These are phyloP conservation scores for Sesia bembeciformis DNA, from an alignment of 2,888 invertebrate genomes.

Conservation along the genomic window DNA sequence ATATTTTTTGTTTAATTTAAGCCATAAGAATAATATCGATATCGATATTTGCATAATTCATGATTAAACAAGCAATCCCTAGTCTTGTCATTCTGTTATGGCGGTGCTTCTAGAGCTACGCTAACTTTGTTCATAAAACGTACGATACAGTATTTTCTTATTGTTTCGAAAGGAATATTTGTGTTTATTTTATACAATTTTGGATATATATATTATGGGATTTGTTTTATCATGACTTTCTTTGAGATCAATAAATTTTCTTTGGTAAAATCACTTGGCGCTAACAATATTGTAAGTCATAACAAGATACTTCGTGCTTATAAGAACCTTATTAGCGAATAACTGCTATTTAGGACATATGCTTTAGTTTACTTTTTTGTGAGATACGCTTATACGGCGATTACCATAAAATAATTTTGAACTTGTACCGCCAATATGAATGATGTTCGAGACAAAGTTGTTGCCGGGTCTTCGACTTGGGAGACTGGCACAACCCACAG, in stretches of 20 bases:
- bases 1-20: too few relatives aligned
- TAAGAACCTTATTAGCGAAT: constrained; percentile 40
- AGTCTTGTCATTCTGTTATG: constrained; percentile 40
- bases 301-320: constrained; percentile 21
- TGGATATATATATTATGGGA: constrained; percentile 12
- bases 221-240: constrained; percentile 27
- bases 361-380: constrained; percentile 5
- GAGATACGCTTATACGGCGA: neutral
- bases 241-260: constrained; percentile 25
- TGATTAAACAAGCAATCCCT: neutral
- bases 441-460: constrained; percentile 70
- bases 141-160: constrained; percentile 38
- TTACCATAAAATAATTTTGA: neutral
- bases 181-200: constrained; percentile 16
- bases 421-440: constrained; percentile 46
- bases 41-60: neutral
- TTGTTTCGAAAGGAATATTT: constrained; percentile 23
- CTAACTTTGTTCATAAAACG: constrained; percentile 40
- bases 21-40: neutral
- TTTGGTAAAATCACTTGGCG: constrained; percentile 38
- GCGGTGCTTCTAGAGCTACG: constrained; percentile 65
- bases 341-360: constrained; percentile 4
- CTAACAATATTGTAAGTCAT: constrained; percentile 48
- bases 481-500: constrained; percentile 49
- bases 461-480: constrained; percentile 64